Percentiles rank a stretch among this genome's conserved stretches.
Conservation (phyloP, 2,113 vertebrate species). For the Lampris incognitus region DNA sequence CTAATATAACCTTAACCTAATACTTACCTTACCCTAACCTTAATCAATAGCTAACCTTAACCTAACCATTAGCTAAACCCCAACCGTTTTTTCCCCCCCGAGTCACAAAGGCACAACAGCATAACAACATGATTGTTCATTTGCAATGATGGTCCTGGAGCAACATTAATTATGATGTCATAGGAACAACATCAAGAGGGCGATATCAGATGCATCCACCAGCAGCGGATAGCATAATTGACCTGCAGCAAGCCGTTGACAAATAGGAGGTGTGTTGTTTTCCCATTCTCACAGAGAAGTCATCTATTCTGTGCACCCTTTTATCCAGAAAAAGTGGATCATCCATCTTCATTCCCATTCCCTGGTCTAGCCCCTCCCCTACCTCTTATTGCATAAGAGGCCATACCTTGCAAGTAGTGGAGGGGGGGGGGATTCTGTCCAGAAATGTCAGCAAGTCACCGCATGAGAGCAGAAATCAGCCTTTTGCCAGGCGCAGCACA, state of each 20-base stretch:
- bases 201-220: slow-evolving; percentile 20
- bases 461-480: slow-evolving; percentile 68
- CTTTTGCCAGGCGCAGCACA: slow-evolving; percentile 47
- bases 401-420: slow-evolving; percentile 74
- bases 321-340: slow-evolving; percentile 70
- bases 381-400: slow-evolving; percentile 67
- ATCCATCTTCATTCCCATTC: slow-evolving; percentile 51
- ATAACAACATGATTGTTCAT: no score
- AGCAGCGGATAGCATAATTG: slow-evolving; percentile 64
- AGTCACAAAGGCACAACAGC: no score
- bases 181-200: no score
- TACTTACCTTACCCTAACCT: no score
- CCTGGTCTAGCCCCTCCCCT: slow-evolving; percentile 50
- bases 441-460: slow-evolving; percentile 59
- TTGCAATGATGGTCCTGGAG: no score
- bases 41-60: no score
- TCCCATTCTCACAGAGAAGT: slow-evolving; percentile 66
- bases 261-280: slow-evolving; percentile 57
- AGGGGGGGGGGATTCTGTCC: slow-evolving; percentile 63
- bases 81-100: no score
- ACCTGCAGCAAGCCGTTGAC: slow-evolving; percentile 54
- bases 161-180: no score
- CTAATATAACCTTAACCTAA: no score
- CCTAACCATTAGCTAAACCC: no score
- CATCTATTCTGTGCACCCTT: slow-evolving; percentile 64